Percentiles rank a stretch among this genome's conserved stretches.
Conservation (phyloP, 1,140 invertebrate species). For the Coelopa frigida region DNA sequence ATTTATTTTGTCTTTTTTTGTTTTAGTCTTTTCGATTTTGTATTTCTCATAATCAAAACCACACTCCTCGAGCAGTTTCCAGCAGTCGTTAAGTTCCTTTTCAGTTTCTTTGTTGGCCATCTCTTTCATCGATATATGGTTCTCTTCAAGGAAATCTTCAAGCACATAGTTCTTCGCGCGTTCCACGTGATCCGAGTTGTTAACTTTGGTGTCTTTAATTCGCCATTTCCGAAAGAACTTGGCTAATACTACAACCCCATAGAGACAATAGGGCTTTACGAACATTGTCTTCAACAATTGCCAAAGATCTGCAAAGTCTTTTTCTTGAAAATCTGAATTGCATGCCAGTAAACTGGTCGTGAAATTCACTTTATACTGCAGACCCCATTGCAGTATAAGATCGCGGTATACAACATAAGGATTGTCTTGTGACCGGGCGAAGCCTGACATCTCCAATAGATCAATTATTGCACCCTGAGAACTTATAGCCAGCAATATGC, state of each 20-base stretch:
- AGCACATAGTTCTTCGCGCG: slow-evolving; percentile 41
- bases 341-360: slow-evolving; percentile 32
- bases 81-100: slow-evolving; percentile 31
- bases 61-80: slow-evolving; percentile 31
- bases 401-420: slow-evolving; percentile 25
- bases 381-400: slow-evolving; percentile 30
- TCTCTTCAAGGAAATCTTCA: slow-evolving; percentile 41
- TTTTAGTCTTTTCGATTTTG: slow-evolving; percentile 27
- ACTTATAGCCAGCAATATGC: slow-evolving; percentile 26
- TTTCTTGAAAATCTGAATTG: slow-evolving; percentile 28
- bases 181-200: slow-evolving; percentile 24
- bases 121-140: slow-evolving; percentile 39
- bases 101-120: slow-evolving; percentile 39
- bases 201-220: slow-evolving; percentile 19
- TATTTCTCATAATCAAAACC: slow-evolving; percentile 38
- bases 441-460: slow-evolving; percentile 23
- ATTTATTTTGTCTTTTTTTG: slow-evolving; percentile 24
- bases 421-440: slow-evolving; percentile 19
- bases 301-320: slow-evolving; percentile 33
- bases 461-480: slow-evolving; percentile 29
- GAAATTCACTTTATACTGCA: slow-evolving; percentile 34
- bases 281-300: slow-evolving; percentile 36
- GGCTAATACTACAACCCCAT: slow-evolving; percentile 40
- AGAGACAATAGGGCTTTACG: slow-evolving; percentile 40
- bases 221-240: slow-evolving; percentile 42